These are phyloP conservation scores for Cacoxenus indagator DNA, from an alignment of 2,888 invertebrate species.

Conservation along the genomic window DNA sequence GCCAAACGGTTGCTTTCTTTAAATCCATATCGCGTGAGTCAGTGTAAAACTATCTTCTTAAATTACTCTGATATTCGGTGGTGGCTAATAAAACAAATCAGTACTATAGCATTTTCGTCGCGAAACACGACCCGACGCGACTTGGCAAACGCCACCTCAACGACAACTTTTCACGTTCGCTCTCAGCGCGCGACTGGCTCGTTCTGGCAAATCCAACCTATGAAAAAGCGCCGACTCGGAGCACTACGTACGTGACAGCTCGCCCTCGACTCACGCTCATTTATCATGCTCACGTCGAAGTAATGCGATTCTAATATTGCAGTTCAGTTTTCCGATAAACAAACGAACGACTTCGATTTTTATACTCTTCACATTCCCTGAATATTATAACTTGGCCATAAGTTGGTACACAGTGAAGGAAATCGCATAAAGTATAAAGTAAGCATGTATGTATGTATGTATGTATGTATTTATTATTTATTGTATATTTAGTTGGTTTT, in stretches of 20 bases:
- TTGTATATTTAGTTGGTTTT: too few relatives aligned
- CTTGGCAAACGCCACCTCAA: background rate
- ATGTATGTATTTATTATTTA: too few relatives aligned
- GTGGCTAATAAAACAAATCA: background rate
- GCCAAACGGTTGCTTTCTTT: too few relatives aligned
- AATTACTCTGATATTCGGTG: background rate
- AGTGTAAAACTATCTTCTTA: too few relatives aligned
- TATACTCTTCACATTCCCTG: too few relatives aligned
- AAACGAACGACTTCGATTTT: too few relatives aligned
- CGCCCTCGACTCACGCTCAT: background rate
- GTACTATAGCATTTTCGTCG: background rate
- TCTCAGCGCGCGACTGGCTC: slow-evolving; percentile 3
- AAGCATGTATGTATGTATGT: too few relatives aligned
- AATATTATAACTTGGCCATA: too few relatives aligned
- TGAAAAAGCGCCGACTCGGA: background rate
- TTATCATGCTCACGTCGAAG: background rate
- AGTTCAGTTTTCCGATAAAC: background rate
- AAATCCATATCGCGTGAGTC: too few relatives aligned
- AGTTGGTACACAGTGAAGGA: too few relatives aligned
- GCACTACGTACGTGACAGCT: background rate
- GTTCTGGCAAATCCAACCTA: background rate
- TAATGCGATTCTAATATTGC: background rate
- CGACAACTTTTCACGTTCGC: slow-evolving; percentile 4
- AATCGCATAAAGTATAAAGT: too few relatives aligned
- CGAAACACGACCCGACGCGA: background rate